Evolutionary conservation across 2,888 invertebrate species (phyloP), one percentile per base, ranked within the genome.

Genomic region (Stegana nigrithorax): DNA sequence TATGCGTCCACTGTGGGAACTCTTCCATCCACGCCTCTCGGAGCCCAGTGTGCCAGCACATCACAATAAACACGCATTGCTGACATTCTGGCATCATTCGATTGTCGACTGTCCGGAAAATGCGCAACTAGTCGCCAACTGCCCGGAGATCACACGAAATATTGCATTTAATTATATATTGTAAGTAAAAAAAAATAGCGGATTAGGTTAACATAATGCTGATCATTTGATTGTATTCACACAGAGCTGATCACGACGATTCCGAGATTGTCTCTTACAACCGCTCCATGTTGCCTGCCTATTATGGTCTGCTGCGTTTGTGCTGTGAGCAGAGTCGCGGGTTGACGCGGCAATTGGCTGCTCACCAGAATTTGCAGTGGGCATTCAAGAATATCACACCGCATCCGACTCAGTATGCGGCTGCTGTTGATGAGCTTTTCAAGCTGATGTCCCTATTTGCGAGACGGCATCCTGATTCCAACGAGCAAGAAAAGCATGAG

Each of bases 141-240:
- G 96, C 86, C 91, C 92, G 44, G 91, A 93, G 76, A 93, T 97
- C 67, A 93, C 92, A 51, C 95, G 96, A 86, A 96, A 97, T 85
- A 96, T 97, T 85, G 96, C 96, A 68, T 97, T 96, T 88, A 97
- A 96, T 86, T 97, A 97, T 82, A 97, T 97, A 85, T 88, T 97
- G 96, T 96, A 87, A 91, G 93, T 32, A 10, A 1, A n/a, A 6
- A 14, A 4, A 5, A 39, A 4, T 3, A 4, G 2, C 2, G 6
- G 10, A 39, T n/a, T 39, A 14, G 36, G 36, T 14, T n/a, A 8
- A 4, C 14, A 39, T 39, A 14, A 4, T 2, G 7, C 5, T 1
- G 29, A 14, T 23, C 6, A 14, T 42, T 36, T 56, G 3, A 7
- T 27, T 10, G 8, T 63, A 12, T 67, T 44, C 60, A 80, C 83